Evolutionary conservation across 2,888 invertebrate species (phyloP), one percentile per base, ranked within the genome.

Genomic region (Folsomia candida): DNA sequence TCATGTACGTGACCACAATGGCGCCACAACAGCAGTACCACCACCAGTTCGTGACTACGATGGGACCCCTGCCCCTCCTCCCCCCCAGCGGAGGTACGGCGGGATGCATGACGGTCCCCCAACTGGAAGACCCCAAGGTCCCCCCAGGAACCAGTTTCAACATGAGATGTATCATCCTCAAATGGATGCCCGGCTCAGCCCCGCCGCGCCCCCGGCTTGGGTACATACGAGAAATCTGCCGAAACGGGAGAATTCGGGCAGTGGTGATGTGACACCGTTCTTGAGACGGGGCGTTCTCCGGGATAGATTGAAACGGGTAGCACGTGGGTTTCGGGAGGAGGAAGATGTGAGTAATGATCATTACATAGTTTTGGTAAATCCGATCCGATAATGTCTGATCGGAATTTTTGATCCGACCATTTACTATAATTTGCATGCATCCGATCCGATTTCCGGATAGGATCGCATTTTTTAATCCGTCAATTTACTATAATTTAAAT

Each of bases 141-240:
- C n/a, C n/a, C n/a, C n/a, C n/a, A n/a, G n/a, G n/a, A n/a, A n/a
- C n/a, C n/a, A n/a, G n/a, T n/a, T n/a, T n/a, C n/a, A n/a, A n/a
- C n/a, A n/a, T n/a, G n/a, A n/a, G n/a, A n/a, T n/a, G n/a, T n/a
- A n/a, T n/a, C n/a, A n/a, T n/a, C n/a, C n/a, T n/a, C n/a, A n/a
- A 47, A 18, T 47, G 51, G 18, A 47, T 47, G 51, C 11, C 18
- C 18, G 11, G 18, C 51, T 47, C 11, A 47, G 18, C 11, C 11
- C 25, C 24, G 59, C 20, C 22, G 60, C 71, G 57, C 51, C 62
- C n/a, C 64, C 67, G 18, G 24, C 60, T 58, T 75, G 78, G 74
- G 67, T 74, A 4, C 79, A 78, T 25, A 66, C 73, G 14, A 62
- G 79, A 28, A 79, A 78, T 64, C 51, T 79, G 11, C 78, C 79